Evolutionary conservation across 2,113 vertebrate species (phyloP), one percentile per base, ranked within the genome.

Genomic region (Dicentrarchus labrax): DNA sequence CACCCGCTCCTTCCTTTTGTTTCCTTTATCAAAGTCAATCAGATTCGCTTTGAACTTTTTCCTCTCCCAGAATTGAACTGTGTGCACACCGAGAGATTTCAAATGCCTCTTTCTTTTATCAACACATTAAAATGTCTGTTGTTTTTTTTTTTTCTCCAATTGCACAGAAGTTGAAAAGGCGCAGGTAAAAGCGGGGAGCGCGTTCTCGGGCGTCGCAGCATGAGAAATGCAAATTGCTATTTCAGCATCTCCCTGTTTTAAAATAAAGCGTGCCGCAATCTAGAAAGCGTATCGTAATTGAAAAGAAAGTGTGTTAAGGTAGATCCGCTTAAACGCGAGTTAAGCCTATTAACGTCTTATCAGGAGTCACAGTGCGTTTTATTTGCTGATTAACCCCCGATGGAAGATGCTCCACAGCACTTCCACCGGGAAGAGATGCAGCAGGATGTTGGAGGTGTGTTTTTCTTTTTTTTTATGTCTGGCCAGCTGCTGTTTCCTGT

Each of bases 281-380:
- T 90, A 45, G 75, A 22, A 54, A 88, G 87, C 76, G 9, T 59
- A 66, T 91, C 83, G 41, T 86, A 88, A 93, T 90, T 92, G 85
- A 82, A 89, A 75, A 88, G 56, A 85, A 81, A 71, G 83, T 53
- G 62, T 50, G 69, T 80, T 71, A 68, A 88, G 87, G 87, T 85
- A 81, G 86, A 91, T 65, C 54, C 0, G 59, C 86, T 86, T 78
- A 69, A 57, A 86, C 13, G 45, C 2, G 4, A 61, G 89, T 80
- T 90, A 92, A 94, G 85, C 88, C 67, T 84, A 79, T 94, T 90
- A 89, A 19, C 24, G 19, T 78, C 80, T 92, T 93, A 91, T 91
- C 82, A 47, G 78, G 50, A 75, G 76, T 73, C 83, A 38, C 81
- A 45, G 41, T 50, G 51, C 36, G 39, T 79, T 88, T 56, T 60